phyloP scores from a whole-genome alignment of 2,888 invertebrate species.

The Trypoxylon attenuatum region DNA sequence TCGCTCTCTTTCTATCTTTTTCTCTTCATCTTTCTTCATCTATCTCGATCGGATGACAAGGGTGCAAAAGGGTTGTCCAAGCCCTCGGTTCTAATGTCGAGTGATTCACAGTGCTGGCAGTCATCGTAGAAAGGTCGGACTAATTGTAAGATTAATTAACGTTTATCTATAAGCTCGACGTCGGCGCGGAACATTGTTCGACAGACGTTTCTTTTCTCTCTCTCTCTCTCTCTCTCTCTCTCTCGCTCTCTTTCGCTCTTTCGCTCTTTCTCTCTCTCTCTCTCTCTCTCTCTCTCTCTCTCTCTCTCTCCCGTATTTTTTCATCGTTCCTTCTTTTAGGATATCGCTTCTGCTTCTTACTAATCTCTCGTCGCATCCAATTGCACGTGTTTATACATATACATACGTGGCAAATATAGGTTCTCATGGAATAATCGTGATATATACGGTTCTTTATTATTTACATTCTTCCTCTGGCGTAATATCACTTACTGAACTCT shows the following conservation, averaged over 20 bases:
- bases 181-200: constrained; percentile 32
- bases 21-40: not conserved
- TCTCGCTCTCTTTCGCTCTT: not conserved
- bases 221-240: not conserved
- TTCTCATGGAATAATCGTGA: constrained; percentile 26
- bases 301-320: not conserved
- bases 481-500: constrained; percentile 31
- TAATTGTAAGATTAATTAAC: constrained; percentile 1
- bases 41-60: not conserved
- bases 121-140: constrained; percentile 1
- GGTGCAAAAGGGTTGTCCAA: not conserved
- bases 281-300: not conserved
- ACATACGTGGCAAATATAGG: constrained; percentile 31
- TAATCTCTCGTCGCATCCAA: not conserved
- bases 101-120: not conserved
- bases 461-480: constrained; percentile 45
- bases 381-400: constrained; percentile 10
- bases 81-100: not conserved
- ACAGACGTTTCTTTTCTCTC: constrained; percentile 8
- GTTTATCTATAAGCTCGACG: constrained; percentile 40
- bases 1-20: not conserved
- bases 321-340: not conserved
- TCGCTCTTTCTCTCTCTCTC: not conserved
- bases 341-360: not conserved
- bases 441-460: constrained; percentile 49